Percentiles rank a stretch among this genome's conserved stretches.
Conservation (phyloP, 2,888 invertebrate genomes). For the Crematogaster levior region DNA sequence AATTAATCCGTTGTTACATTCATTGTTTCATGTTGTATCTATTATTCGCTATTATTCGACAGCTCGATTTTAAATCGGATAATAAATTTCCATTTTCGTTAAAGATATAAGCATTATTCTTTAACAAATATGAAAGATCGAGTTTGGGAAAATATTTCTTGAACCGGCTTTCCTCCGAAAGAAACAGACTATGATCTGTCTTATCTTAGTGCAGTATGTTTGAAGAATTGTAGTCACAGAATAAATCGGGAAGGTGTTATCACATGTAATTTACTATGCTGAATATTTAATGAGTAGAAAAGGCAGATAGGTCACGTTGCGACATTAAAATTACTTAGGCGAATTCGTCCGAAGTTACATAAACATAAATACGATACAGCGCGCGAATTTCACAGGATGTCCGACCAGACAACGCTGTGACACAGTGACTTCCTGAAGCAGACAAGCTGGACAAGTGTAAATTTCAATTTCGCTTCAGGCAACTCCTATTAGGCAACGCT, state of each 20-base stretch:
- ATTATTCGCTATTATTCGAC: background rate
- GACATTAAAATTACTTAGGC: slow-evolving; percentile 71
- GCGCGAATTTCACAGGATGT: slow-evolving; percentile 60
- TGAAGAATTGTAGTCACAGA: background rate
- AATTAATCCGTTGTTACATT: too few species aligned
- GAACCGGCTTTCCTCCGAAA: background rate
- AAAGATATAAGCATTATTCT: background rate
- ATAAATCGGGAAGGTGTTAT: slow-evolving; percentile 58
- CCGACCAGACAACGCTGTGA: slow-evolving; percentile 53
- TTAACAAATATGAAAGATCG: background rate
- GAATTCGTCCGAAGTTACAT: slow-evolving; percentile 35
- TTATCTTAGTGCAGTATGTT: background rate
- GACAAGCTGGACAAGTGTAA: slow-evolving; percentile 49
- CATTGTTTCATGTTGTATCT: background rate
- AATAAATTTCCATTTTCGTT: background rate
- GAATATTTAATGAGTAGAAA: slow-evolving; percentile 74
- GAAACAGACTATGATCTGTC: background rate
- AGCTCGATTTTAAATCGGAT: background rate
- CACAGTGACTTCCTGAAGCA: slow-evolving; percentile 58
- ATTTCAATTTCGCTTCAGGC: slow-evolving; percentile 6
- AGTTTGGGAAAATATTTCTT: background rate
- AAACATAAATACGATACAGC: slow-evolving; percentile 66
- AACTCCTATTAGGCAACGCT: slow-evolving; percentile 30
- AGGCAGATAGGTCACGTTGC: slow-evolving; percentile 51
- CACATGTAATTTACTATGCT: slow-evolving; percentile 20